Evolutionary conservation across 2,797 vertebrate genomes (phyloP).

Genomic region (Mycteria americana): DNA sequence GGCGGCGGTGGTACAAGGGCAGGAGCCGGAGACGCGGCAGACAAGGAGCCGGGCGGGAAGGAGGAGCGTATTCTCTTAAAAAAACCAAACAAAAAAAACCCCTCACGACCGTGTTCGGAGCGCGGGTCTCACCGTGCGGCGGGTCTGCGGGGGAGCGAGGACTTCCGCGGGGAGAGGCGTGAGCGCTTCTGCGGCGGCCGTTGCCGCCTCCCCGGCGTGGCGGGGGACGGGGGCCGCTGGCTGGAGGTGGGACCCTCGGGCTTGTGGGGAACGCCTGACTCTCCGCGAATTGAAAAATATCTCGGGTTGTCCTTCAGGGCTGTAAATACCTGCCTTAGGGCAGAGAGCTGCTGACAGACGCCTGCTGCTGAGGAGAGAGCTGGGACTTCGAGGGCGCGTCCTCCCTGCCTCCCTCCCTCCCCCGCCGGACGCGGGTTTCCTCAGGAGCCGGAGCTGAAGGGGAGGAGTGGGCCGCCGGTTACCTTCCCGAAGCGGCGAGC

Average conservation of each 20-base stretch:
- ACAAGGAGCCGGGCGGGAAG: neutral
- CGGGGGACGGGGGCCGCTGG: neutral
- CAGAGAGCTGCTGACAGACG: conserved; percentile 41
- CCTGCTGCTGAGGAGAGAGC: conserved; percentile 24
- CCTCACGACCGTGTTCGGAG: neutral
- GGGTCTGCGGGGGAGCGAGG: neutral
- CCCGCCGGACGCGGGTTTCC: neutral
- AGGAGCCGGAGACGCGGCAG: neutral
- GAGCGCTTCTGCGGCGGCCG: neutral
- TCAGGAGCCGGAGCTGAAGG: neutral
- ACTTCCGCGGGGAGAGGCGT: neutral
- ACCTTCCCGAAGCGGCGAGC: neutral
- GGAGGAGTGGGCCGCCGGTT: neutral
- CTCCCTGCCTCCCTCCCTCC: neutral
- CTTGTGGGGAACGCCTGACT: neutral
- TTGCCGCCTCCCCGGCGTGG: neutral
- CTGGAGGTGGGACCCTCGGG: neutral
- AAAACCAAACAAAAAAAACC: neutral
- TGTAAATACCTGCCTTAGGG: neutral
- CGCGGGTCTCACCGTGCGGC: neutral
- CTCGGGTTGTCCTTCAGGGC: conserved; percentile 11
- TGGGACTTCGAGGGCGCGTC: conserved; percentile 1
- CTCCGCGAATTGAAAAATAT: neutral
- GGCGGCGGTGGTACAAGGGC: neutral
- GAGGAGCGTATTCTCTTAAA: neutral